Conservation (phyloP, 2,888 invertebrate species). For the Lagria hirta region DNA sequence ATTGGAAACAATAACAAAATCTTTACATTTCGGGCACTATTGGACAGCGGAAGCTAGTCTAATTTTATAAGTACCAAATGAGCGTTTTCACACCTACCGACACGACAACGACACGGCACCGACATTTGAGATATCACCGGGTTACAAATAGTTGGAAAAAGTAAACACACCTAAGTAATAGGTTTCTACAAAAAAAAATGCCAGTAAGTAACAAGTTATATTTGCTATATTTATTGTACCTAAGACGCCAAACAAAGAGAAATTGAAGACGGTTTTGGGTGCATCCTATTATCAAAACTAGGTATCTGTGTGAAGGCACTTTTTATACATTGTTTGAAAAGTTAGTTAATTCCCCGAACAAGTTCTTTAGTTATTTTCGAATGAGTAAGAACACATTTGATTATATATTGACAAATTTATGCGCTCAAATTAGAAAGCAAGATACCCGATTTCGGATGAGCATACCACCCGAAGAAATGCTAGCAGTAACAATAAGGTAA, state of each 20-base stretch:
- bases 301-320: slow-evolving; percentile 9
- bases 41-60: too few relatives aligned
- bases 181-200: too few relatives aligned
- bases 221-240: too few relatives aligned
- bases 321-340: slow-evolving; percentile 14
- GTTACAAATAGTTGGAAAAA: too few relatives aligned
- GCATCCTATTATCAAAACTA: slow-evolving; percentile 7
- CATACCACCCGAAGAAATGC: slow-evolving; percentile 15
- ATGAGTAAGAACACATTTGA: slow-evolving; percentile 14
- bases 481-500: slow-evolving; percentile 11
- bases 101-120: too few relatives aligned
- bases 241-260: slow-evolving; percentile 1
- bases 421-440: slow-evolving; percentile 6
- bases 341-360: slow-evolving; percentile 2
- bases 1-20: too few relatives aligned
- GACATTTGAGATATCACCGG: too few relatives aligned
- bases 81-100: too few relatives aligned
- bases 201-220: too few relatives aligned
- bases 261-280: slow-evolving; percentile 1
- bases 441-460: slow-evolving; percentile 10
- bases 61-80: too few relatives aligned
- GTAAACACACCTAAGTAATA: too few relatives aligned
- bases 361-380: slow-evolving; percentile 20
- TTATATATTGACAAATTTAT: slow-evolving; percentile 4
- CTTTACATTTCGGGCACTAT: too few relatives aligned